Conservation (phyloP, 2,888 invertebrate species). For the Nycteola revayana region DNA sequence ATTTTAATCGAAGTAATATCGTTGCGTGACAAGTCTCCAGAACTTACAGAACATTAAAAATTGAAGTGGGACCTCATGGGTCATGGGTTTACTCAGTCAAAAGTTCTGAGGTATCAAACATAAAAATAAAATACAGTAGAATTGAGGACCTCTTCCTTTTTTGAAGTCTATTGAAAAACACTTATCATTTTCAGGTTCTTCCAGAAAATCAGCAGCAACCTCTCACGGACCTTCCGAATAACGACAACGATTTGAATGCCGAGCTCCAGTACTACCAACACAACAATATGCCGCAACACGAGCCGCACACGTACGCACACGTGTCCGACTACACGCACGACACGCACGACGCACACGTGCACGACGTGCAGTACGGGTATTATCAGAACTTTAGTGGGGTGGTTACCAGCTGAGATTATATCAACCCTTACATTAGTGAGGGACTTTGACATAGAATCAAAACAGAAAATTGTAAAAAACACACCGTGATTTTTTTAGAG, state of each 20-base stretch:
- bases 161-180: too few species aligned
- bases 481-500: too few species aligned
- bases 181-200: constrained; percentile 4
- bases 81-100: too few species aligned
- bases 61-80: too few species aligned
- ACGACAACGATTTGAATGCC: constrained; percentile 35
- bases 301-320: constrained; percentile 13
- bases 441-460: constrained; percentile 10
- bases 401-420: constrained; percentile 54
- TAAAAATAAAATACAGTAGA: too few species aligned
- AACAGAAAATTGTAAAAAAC: too few species aligned
- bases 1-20: too few species aligned
- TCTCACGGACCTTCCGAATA: constrained; percentile 37
- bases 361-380: constrained; percentile 44
- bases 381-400: constrained; percentile 49
- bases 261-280: constrained; percentile 55
- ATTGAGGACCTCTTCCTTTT: too few species aligned
- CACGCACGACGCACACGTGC: constrained; percentile 14
- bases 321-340: constrained; percentile 18
- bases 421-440: constrained; percentile 18
- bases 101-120: too few species aligned
- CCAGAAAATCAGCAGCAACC: constrained; percentile 27
- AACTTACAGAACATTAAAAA: too few species aligned
- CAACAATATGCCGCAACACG: constrained; percentile 16
- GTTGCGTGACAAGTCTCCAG: too few species aligned